phyloP scores from a whole-genome alignment of 2,888 invertebrate species.

The Ennomos quercinarius region DNA sequence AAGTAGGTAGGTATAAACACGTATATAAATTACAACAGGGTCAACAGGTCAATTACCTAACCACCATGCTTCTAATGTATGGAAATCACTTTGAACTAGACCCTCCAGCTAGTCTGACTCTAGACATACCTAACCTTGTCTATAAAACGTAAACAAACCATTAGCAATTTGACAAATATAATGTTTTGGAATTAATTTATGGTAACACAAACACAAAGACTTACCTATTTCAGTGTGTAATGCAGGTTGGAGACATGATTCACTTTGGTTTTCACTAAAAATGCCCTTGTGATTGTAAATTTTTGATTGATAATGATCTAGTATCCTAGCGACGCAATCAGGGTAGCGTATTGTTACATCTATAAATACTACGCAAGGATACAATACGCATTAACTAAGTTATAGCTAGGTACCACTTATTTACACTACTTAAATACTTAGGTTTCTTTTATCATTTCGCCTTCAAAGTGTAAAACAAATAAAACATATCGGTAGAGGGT shows the following conservation, averaged over 20 bases:
- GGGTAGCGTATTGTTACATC: slow-evolving; percentile 32
- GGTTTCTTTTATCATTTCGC: too few relatives aligned
- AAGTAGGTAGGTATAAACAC: slow-evolving; percentile 5
- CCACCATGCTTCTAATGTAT: slow-evolving; percentile 43
- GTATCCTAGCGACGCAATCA: slow-evolving; percentile 77
- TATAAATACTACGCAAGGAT: slow-evolving; percentile 28
- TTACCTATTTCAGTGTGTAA: slow-evolving; percentile 18
- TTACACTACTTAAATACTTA: too few relatives aligned
- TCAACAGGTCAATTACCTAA: slow-evolving; percentile 59
- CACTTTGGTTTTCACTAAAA: slow-evolving; percentile 43
- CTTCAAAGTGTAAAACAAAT: too few relatives aligned
- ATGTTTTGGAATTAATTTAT: slow-evolving; percentile 1
- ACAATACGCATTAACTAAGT: too few relatives aligned
- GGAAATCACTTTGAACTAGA: slow-evolving; percentile 42
- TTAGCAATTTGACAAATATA: slow-evolving; percentile 44
- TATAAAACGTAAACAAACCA: slow-evolving; percentile 51
- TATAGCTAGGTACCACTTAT: too few relatives aligned
- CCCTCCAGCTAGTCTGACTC: slow-evolving; percentile 2
- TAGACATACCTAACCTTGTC: slow-evolving; percentile 47
- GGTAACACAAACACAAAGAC: slow-evolving; percentile 1
- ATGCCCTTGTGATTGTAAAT: slow-evolving; percentile 33
- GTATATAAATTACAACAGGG: too few relatives aligned
- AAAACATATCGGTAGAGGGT: too few relatives aligned
- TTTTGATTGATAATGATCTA: slow-evolving; percentile 50
- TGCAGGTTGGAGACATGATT: slow-evolving; percentile 39